These are phyloP conservation scores for Noctua janthe DNA, from an alignment of 2,888 invertebrate genomes.

Conservation along the genomic window DNA sequence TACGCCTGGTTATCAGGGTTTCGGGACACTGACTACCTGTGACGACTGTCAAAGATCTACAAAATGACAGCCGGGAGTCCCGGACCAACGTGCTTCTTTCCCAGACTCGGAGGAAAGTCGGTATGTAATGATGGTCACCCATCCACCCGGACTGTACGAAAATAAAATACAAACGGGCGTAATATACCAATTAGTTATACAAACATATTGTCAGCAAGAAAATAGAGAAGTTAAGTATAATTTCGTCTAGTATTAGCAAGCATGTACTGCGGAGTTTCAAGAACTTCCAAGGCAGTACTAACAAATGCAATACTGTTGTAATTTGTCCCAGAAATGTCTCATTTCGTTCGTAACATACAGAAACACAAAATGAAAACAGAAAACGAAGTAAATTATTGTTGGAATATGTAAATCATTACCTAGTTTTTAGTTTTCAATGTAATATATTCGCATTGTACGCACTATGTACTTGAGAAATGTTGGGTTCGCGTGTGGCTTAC, in stretches of 20 bases:
- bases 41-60: no score
- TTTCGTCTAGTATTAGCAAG: constrained; percentile 1
- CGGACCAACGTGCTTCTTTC: no score
- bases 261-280: not conserved
- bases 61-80: no score
- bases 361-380: constrained; percentile 47
- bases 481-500: constrained; percentile 56
- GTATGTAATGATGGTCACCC: no score
- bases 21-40: no score
- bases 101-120: no score
- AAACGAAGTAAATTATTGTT: constrained; percentile 53
- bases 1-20: no score
- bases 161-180: no score
- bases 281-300: constrained; percentile 8
- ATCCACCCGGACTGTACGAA: no score
- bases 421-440: constrained; percentile 51
- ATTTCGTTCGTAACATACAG: constrained; percentile 36
- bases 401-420: constrained; percentile 57
- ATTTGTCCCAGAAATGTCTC: constrained; percentile 50
- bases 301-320: constrained; percentile 34
- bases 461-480: constrained; percentile 64
- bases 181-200: not conserved
- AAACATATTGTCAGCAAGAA: not conserved
- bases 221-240: not conserved
- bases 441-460: constrained; percentile 57